Percentiles rank a stretch among this genome's conserved stretches.
Evolutionary conservation across 2,888 invertebrate genomes (phyloP).

Genomic region (Eupeodes luniger): DNA sequence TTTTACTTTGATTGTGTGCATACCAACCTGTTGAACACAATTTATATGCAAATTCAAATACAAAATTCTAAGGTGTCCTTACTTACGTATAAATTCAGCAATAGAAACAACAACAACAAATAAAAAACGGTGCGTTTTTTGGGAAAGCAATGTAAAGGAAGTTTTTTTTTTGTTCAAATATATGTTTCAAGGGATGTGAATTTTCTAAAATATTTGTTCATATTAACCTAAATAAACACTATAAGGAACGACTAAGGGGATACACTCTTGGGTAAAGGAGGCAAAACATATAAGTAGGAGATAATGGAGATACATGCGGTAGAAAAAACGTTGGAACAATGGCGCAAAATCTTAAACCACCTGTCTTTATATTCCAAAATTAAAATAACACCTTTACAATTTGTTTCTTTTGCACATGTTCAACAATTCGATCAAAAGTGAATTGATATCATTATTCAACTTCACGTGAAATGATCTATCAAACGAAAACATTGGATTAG

Average conservation of each 20-base stretch:
- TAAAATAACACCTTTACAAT: no score
- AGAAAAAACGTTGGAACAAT: no score
- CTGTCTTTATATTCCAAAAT: no score
- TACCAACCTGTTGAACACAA: slow-evolving; percentile 26
- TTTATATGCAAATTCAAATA: slow-evolving; percentile 32
- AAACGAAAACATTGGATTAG: no score
- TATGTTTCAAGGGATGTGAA: slow-evolving; percentile 7
- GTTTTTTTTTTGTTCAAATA: background rate
- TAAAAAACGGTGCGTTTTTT: background rate
- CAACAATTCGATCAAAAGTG: no score
- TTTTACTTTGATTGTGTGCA: slow-evolving; percentile 11
- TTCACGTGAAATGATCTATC: no score
- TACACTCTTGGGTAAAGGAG: background rate
- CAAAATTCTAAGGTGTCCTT: background rate
- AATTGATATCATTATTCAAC: no score
- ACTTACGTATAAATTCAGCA: no score
- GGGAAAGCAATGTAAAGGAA: background rate
- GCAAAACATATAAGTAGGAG: background rate
- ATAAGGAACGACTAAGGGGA: background rate
- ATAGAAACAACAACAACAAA: background rate
- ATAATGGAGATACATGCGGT: background rate
- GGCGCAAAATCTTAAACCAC: no score
- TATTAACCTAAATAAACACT: slow-evolving; percentile 30
- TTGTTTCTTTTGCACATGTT: no score
- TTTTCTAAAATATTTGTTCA: slow-evolving; percentile 14